phyloP scores from a whole-genome alignment of 1,140 invertebrate genomes.

The Vollenhovia emeryi region DNA sequence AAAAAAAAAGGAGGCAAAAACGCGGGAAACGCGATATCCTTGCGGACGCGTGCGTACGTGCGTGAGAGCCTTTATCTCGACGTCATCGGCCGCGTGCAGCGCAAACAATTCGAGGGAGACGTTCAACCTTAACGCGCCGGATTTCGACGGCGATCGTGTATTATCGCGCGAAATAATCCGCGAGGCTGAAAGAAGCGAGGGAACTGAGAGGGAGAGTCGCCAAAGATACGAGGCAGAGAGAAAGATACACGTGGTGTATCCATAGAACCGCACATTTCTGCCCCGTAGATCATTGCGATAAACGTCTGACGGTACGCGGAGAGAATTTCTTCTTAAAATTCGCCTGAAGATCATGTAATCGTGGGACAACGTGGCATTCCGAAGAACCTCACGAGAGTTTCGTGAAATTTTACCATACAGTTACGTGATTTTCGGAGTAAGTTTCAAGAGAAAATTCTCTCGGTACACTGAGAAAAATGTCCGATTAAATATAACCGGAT shows the following conservation, averaged over 20 bases:
- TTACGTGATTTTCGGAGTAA: too few relatives aligned
- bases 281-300: background rate
- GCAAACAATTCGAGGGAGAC: constrained; percentile 50
- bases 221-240: background rate
- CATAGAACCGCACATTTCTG: background rate
- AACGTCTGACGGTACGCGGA: background rate
- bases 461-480: too few relatives aligned
- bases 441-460: too few relatives aligned
- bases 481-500: too few relatives aligned
- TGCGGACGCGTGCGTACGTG: constrained; percentile 40
- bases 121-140: constrained; percentile 36
- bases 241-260: constrained; percentile 11
- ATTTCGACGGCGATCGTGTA: constrained; percentile 21
- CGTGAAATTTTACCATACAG: too few relatives aligned
- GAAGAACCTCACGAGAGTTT: too few relatives aligned
- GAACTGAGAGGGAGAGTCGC: background rate
- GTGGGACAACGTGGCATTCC: too few relatives aligned
- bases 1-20: constrained; percentile 9
- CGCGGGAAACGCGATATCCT: constrained; percentile 55
- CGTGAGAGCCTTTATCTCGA: constrained; percentile 33
- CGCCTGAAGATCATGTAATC: too few relatives aligned
- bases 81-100: constrained; percentile 35
- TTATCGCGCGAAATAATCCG: constrained; percentile 54
- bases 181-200: constrained; percentile 1
- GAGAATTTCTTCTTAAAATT: too few relatives aligned